A percentile compares a stretch with the other conserved stretches of the same genome.
Conservation (phyloP, 2,113 vertebrate genomes). For the Gorilla gorilla region DNA sequence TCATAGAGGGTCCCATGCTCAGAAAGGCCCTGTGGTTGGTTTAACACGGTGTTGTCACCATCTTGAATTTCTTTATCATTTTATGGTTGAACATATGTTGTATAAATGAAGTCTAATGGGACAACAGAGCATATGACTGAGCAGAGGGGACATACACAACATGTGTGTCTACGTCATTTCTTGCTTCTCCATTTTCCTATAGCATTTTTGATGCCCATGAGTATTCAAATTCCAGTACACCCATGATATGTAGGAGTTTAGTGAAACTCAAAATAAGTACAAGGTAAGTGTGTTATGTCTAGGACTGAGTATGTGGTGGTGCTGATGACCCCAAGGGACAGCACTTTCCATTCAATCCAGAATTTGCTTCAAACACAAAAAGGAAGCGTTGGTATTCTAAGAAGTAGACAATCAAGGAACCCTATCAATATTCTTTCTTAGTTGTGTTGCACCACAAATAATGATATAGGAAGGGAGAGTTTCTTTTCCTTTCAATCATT, state of each 20-base stretch:
- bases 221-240: not conserved
- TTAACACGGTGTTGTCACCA: not conserved
- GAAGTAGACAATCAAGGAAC: not conserved
- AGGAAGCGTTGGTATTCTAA: not conserved
- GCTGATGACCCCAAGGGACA: not conserved
- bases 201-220: not conserved
- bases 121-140: not conserved
- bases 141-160: not conserved
- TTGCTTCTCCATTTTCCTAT: not conserved
- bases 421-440: not conserved
- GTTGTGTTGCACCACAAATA: not conserved
- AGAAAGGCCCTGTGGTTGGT: not conserved
- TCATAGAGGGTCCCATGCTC: not conserved
- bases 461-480: not conserved
- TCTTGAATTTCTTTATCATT: conserved; percentile 1
- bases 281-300: not conserved
- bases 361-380: not conserved
- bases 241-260: not conserved
- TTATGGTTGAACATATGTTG: not conserved
- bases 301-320: not conserved
- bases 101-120: not conserved
- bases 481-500: not conserved
- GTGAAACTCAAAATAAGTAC: not conserved
- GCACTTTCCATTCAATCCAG: not conserved
- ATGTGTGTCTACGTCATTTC: not conserved